Evolutionary conservation across 2,113 vertebrate genomes (phyloP).

Genomic region (Perognathus longimembris): DNA sequence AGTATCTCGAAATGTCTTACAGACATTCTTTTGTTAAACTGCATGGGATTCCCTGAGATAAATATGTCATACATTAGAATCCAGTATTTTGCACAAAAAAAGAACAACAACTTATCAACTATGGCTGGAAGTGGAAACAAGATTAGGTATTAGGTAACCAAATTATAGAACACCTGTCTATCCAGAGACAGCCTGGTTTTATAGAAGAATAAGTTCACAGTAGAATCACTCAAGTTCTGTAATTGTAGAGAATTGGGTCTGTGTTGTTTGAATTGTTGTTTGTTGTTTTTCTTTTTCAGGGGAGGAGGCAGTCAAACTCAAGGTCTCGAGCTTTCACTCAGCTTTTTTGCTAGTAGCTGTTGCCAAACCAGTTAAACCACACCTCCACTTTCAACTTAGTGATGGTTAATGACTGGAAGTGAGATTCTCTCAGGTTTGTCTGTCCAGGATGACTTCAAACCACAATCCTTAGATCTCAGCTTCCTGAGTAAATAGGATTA

Average conservation of each 20-base stretch:
- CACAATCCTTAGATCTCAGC: no score
- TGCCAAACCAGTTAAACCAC: no score
- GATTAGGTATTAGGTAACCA: neutral
- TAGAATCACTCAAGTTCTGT: neutral
- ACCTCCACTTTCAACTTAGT: no score
- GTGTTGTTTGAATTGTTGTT: no score
- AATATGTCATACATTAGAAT: neutral
- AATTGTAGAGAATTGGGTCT: neutral
- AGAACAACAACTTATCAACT: neutral
- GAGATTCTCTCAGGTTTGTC: no score
- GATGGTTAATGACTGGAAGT: no score
- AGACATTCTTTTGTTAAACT: constrained; percentile 51
- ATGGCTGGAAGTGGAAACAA: neutral
- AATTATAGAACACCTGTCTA: neutral
- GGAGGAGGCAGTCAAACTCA: no score
- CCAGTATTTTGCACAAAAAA: neutral
- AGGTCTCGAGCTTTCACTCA: no score
- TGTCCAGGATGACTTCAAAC: no score
- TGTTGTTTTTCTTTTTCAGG: no score
- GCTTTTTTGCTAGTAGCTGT: no score
- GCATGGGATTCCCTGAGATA: neutral
- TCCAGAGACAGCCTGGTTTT: neutral
- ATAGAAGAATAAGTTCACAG: neutral
- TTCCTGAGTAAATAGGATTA: no score
- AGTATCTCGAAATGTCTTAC: constrained; percentile 54